Base-by-base conservation (phyloP, 2,113 vertebrate genomes). In the Brachyhypopomus gauderio region DNA sequence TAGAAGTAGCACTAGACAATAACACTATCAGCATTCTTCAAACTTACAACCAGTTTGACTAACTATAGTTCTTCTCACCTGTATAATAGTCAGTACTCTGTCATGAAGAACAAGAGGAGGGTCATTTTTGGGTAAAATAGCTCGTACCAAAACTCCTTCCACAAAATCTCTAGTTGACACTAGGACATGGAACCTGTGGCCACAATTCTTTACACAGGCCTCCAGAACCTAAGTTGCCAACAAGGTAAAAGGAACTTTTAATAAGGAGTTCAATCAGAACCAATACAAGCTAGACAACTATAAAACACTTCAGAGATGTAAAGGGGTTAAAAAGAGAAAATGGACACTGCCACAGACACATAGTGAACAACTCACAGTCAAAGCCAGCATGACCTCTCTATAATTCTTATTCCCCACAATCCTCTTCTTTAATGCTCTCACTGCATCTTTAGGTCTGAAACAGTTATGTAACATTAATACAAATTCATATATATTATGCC, bases 201-300 rank as follows among this genome's bases (percentile, higher is more conserved):
- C 98, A 0, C 98, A 99, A 93, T 99, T 99, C 92, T 99, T 99
- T 85, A 99, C 97, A 0, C 96, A 98, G 0, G 96, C 96, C 89
- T 99, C 98, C 45, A 99, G 91, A 17, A 98, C 95, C 98, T 99
- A 72, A 38, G 25, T n/a, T 25, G 75, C 8, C 30, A 73, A 17
- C 63, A 27, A 73, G 38, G 34, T 45, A 16, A 72, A 23, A 55
- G 5, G 45, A 27, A 9, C 19, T 41, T 8, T 70, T 41, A 56
- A 73, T 5, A 38, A 63, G 52, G n/a, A 30, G 56, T 19, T 34
- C 56, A 19, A n/a, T 36, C 8, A 38, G 38, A 12, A 38, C 23
- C n/a, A 41, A 58, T 4, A 45, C 22, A 22, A 48, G 12, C 6
- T 23, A 38, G 38, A 38, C 7, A 38, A 38, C 41, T 41, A 5